Base-by-base conservation (phyloP, 2,797 vertebrate genomes). In the Acestrorhynchus altus region DNA sequence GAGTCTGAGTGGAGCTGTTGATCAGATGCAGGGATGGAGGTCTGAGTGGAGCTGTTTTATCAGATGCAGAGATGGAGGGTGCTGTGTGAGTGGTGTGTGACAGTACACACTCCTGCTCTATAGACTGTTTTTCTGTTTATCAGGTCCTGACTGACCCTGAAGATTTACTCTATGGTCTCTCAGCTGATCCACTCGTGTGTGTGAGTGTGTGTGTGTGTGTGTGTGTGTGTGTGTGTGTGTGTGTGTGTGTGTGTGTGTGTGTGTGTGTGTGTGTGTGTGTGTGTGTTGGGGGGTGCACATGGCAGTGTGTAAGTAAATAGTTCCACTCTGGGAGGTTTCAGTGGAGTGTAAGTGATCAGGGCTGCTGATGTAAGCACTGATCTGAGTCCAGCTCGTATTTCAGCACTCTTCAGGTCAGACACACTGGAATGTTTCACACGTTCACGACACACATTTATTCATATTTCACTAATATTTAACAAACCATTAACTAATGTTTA, bases 261-360 rank as follows among this genome's bases (percentile, higher is more conserved):
- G 18, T 28, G 24, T 63, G n/a, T 71, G 69, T 22, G 47, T 40
- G 68, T 39, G 18, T 56, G n/a, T 35, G 71, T 39, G 0, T 57
- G 72, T 76, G 35, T 46, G 42, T 9, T 26, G 22, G 78, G 79
- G 74, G n/a, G n/a, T n/a, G n/a, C n/a, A n/a, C 84, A 75, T 82
- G 64, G 79, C 83, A 78, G 86, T 31, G 76, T 69, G 77, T 88
- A 85, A 88, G 85, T 82, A 75, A 86, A 76, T 59, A 39, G 78
- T 89, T 91, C 87, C 88, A 85, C 82, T 86, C 81, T 16, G 78
- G 72, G 77, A 87, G 81, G 79, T 82, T 71, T 87, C 78, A 87
- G 51, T 42, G 87, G 85, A 81, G 71, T 72, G 82, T 84, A 81
- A 86, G 35, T 70, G 79, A 81, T 78, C 67, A 44, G 68, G 75